Evolutionary conservation across 1,140 invertebrate genomes (phyloP), one percentile per base, ranked within the genome.

Genomic region (Helicoverpa armigera): DNA sequence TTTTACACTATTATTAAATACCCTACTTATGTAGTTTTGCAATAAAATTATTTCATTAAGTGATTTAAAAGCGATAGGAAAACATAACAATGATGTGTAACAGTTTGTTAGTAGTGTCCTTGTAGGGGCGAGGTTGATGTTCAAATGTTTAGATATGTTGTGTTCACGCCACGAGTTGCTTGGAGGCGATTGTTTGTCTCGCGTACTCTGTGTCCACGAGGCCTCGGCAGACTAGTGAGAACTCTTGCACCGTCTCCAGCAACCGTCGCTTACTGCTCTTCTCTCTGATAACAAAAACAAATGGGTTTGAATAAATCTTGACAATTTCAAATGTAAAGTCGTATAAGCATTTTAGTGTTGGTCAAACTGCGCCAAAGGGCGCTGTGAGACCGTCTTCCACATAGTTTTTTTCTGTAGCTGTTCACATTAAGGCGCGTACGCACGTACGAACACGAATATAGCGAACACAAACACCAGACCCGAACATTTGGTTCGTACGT

Each of bases 201-300:
- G 91, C 92, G 82, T 95, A 95, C 81, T 95, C 94, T 2, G 94
- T 95, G 54, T 91, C 94, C 50, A 94, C 87, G 5, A 95, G 90
- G 0, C 95, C 94, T 67, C 95, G 89, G 61, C 94, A 94, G 56
- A 91, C 94, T 10, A 95, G 72, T 0, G 94, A 93, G 85, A 95
- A 95, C 67, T 95, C 94, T 85, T 93, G 92, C 0, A 95, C 90
- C 2, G 90, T 85, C 75, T 95, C 94, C n/a, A 95, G 79, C 29
- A 95, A 23, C 48, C 91, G 83, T 23, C 91, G 82, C 77, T 94
- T 95, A 79, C 93, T 95, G 75, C 81, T 91, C 72, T 91, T 91
- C 61, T 95, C 92, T 82, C 95, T 95, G 89, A 35, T 35, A 53
- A 65, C 12, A 89, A 86, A 83, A 79, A 7, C 50, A 63, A 50